A percentile compares a stretch with the other conserved stretches of the same genome.
Conservation (phyloP, 2,797 vertebrate genomes). For the Argentina silus region DNA sequence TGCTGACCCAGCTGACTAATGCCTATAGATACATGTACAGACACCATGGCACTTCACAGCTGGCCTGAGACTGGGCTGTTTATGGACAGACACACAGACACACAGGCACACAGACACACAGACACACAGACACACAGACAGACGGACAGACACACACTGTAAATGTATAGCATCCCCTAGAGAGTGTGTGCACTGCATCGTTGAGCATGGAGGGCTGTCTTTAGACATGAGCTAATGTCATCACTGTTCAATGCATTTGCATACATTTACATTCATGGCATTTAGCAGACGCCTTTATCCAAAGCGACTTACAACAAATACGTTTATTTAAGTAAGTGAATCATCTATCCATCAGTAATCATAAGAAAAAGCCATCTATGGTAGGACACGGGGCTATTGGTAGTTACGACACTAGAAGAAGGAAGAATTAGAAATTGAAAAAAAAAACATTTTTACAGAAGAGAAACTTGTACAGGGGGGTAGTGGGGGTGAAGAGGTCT, state of each 20-base stretch:
- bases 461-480: no score
- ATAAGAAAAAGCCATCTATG: no score
- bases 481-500: no score
- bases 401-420: no score
- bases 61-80: constrained; percentile 13
- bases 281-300: no score
- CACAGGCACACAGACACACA: no score
- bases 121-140: constrained; percentile 21
- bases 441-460: no score
- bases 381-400: constrained; percentile 25
- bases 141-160: constrained; percentile 30
- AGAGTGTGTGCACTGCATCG: constrained; percentile 14
- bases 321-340: no score
- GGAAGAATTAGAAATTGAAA: no score
- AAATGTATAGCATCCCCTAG: constrained; percentile 21
- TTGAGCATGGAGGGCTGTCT: constrained; percentile 32
- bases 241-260: background rate
- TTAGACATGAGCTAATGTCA: background rate
- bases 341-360: no score
- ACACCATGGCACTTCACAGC: constrained; percentile 21
- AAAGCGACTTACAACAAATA: no score
- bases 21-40: constrained; percentile 63
- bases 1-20: constrained; percentile 59
- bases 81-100: constrained; percentile 22
- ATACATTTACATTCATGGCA: no score